Base-by-base conservation (phyloP, 2,888 invertebrate genomes). In the Stramonita haemastoma region DNA sequence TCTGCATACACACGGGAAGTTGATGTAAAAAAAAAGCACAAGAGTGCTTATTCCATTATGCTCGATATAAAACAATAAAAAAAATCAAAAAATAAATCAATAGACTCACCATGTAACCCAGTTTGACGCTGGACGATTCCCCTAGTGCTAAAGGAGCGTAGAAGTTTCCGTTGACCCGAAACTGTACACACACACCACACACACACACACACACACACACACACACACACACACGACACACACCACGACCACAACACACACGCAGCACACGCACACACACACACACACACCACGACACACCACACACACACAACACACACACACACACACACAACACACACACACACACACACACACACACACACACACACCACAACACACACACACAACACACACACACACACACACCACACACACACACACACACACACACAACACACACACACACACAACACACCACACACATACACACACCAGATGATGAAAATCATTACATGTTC, bases 141-240 rank as follows among this genome's bases (percentile, higher is more conserved):
- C 94, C 93, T 60, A 94, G 90, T 5, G 93, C 93, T 87, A 93
- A 92, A 46, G 93, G 91, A 0, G 93, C 93, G 87, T 92, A 93
- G 32, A 90, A 86, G 0, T 60, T 36, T 8, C 92, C 93, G 57
- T 92, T 86, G 1, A 92, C 91, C 0, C 88, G 89, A 1, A 94
- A 88, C 94, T 94, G 89, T 22, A 29, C 57, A n/a, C 84, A 32
- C n/a, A 29, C 77, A n/a, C 29, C 56, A 56, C 46, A 26, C 86
- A 86, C 26, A 34, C 86, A 70, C 86, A 34, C 86, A 86, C 26
- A 2, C 86, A 86, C 66, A 34, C 70, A 34, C 36, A 17, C 70
- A 34, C 57, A 17, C 29, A 29, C 84, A 17, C 57, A 29, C 57
- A 26, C 29, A 57, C 84, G n/a, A 73, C 0, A 73, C 73, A 26